These are phyloP conservation scores for Grantiella picta DNA, from an alignment of 2,113 vertebrate species.

Conservation along the genomic window DNA sequence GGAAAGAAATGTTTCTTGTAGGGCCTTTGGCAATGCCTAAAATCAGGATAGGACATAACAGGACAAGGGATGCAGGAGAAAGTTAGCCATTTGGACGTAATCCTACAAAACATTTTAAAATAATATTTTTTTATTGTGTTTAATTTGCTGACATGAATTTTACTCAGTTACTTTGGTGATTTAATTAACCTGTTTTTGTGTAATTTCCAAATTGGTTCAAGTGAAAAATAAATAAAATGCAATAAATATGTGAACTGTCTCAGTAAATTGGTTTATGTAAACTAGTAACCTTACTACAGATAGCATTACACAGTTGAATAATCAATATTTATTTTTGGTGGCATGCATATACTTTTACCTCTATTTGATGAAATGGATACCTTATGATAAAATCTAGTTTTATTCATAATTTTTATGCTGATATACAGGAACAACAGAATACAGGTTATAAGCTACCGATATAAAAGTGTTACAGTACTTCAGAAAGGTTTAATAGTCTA, in stretches of 20 bases:
- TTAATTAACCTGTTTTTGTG: not conserved
- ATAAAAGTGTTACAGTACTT: not conserved
- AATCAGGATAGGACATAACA: not conserved
- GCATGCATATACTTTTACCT: not conserved
- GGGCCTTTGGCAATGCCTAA: not conserved
- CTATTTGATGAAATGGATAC: not conserved
- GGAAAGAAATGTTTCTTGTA: not conserved
- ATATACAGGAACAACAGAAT: not conserved
- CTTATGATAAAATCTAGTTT: not conserved
- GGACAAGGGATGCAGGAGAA: not conserved
- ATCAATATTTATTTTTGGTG: not conserved
- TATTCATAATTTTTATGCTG: not conserved
- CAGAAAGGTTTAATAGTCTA: not conserved
- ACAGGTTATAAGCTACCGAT: not conserved
- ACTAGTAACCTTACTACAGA: not conserved
- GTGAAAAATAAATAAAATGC: not conserved
- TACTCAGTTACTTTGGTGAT: not conserved
- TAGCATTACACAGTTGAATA: not conserved
- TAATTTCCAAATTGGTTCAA: not conserved
- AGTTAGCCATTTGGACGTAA: not conserved
- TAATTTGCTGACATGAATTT: not conserved
- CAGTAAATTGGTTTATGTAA: not conserved
- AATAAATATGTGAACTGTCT: not conserved
- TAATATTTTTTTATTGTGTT: not conserved
- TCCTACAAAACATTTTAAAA: not conserved